These are phyloP conservation scores for Cataglyphis altisquamis DNA, from an alignment of 2,888 invertebrate genomes.

Conservation along the genomic window DNA sequence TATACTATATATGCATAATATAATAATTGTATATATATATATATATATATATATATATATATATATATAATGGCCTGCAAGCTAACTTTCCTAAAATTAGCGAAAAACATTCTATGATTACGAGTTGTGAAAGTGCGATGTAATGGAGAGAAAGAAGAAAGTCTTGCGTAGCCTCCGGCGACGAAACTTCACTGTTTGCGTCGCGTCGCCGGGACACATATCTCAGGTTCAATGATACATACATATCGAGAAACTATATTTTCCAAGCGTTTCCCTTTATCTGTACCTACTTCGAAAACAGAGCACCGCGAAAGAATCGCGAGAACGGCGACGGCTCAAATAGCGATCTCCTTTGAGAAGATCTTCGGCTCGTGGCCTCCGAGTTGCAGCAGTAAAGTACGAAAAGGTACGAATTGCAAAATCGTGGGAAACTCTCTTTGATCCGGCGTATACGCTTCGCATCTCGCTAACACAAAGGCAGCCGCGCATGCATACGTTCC, in stretches of 20 bases:
- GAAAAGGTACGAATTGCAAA: slow-evolving; percentile 66
- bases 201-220: background rate
- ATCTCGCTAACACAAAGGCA: slow-evolving; percentile 48
- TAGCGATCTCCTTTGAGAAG: slow-evolving; percentile 62
- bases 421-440: slow-evolving; percentile 70
- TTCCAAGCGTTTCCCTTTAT: slow-evolving; percentile 53
- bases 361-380: slow-evolving; percentile 49
- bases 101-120: background rate
- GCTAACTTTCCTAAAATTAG: background rate
- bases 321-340: slow-evolving; percentile 43
- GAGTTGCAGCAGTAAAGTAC: slow-evolving; percentile 64
- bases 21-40: background rate
- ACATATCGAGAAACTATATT: slow-evolving; percentile 63
- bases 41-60: too few species aligned
- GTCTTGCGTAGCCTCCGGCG: background rate
- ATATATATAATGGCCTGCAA: background rate
- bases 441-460: slow-evolving; percentile 65
- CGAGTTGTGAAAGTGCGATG: background rate
- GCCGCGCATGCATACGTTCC: slow-evolving; percentile 33
- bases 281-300: slow-evolving; percentile 22
- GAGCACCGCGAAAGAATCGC: background rate
- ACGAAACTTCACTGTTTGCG: slow-evolving; percentile 27
- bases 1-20: background rate
- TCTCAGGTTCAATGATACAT: slow-evolving; percentile 6
- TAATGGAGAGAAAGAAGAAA: background rate